Evolutionary conservation across 2,797 vertebrate genomes (phyloP).

Genomic region (Petrocephalus schoutedeni): DNA sequence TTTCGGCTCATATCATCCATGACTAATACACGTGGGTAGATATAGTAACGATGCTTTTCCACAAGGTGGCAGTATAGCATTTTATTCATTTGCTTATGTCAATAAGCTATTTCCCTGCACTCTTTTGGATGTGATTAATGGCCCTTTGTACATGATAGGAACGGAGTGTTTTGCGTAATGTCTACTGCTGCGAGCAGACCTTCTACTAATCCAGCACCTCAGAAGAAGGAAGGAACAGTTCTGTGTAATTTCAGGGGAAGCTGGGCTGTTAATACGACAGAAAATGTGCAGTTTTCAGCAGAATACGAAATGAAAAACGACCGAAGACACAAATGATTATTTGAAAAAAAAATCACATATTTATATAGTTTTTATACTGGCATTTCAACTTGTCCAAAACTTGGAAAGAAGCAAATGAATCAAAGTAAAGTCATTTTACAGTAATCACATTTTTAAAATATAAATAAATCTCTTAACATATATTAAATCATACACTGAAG

Average conservation of each 20-base stretch:
- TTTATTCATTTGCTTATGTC: background rate
- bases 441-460: slow-evolving; percentile 46
- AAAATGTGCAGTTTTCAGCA: background rate
- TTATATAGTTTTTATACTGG: slow-evolving; percentile 51
- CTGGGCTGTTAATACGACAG: background rate
- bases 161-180: background rate
- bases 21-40: background rate
- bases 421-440: slow-evolving; percentile 53
- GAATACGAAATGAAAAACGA: background rate
- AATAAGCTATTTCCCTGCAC: background rate
- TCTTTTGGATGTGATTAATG: background rate
- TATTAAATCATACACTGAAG: slow-evolving; percentile 49
- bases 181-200: background rate
- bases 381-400: slow-evolving; percentile 54
- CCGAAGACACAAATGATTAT: slow-evolving; percentile 20
- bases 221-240: background rate
- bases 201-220: background rate
- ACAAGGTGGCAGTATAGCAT: slow-evolving; percentile 10
- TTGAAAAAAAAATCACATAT: slow-evolving; percentile 52
- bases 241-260: background rate
- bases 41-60: background rate
- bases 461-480: slow-evolving; percentile 54
- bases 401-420: slow-evolving; percentile 32
- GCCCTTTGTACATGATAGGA: background rate
- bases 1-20: background rate